Base-by-base conservation (phyloP, 1,140 invertebrate species). In the Drosophila nigrodunni region DNA sequence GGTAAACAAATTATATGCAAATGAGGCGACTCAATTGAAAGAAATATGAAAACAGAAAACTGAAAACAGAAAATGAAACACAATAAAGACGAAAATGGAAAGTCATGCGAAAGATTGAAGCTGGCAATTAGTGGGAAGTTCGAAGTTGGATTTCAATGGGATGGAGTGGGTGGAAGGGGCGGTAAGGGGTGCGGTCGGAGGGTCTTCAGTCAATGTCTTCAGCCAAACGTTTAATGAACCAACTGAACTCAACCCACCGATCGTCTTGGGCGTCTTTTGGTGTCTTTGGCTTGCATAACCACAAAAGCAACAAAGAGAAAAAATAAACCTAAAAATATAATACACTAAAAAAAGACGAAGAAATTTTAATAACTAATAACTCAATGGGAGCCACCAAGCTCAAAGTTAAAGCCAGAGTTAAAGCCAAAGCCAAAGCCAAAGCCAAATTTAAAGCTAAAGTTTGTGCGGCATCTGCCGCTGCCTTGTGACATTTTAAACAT, bases 401-500 rank as follows among this genome's bases (percentile, higher is more conserved):
- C 10, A 52, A 30, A 30, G 25, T 30, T 30, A 37, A 46, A 30
- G 25, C 25, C 3, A 30, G 25, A 30, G 25, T 30, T 30, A 30
- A 30, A 30, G 25, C 25, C 25, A 73, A 15, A 15, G 15, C 25
- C 25, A 73, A 15, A 15, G 15, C 15, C 15, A 15, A 61, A 77
- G 75, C 75, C 13, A 54, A 58, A 50, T 52, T 55, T 43, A 78
- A 61, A 70, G 55, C 61, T 70, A 25, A 41, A 57, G 54, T 57
- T 39, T 41, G 55, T 44, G 66, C 71, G 65, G 58, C 66, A 61
- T 71, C 66, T 43, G 41, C 41, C 72, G 76, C 81, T 86, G 82
- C 82, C 82, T 86, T 86, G 82, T 86, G 82, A 86, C 82, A 86
- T 86, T 87, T 86, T 75, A 76, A 86, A 87, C 71, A 82, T 69